A percentile compares a stretch with the other conserved stretches of the same genome.
phyloP scores from a whole-genome alignment of 2,797 vertebrate species.

The Tapera naevia region DNA sequence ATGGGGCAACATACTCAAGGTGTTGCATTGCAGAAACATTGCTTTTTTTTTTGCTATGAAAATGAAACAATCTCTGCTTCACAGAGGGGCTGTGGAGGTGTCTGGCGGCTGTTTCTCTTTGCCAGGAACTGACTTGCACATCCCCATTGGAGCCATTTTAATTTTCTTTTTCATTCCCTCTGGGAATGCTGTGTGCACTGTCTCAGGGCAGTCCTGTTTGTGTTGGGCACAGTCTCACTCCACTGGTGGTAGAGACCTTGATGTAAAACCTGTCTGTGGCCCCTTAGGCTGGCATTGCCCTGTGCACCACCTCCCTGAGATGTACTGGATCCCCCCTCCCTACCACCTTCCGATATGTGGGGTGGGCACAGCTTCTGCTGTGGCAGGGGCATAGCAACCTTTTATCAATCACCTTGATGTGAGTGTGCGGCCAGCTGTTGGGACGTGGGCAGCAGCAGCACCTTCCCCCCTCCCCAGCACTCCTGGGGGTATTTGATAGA shows the following conservation, averaged over 20 bases:
- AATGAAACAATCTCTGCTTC: background rate
- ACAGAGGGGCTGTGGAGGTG: background rate
- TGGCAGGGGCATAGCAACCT: background rate
- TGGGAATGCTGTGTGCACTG: background rate
- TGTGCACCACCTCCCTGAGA: background rate
- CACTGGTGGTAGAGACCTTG: background rate
- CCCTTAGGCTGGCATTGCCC: background rate
- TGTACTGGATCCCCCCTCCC: background rate
- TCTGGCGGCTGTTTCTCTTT: background rate
- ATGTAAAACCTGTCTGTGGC: background rate
- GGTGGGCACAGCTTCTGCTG: background rate
- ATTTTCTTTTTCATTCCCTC: background rate
- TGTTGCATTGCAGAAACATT: background rate
- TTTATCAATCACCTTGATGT: fast-evolving
- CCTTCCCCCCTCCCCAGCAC: background rate
- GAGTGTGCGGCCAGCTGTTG: background rate
- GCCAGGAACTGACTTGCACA: background rate
- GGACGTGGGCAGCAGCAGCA: background rate
- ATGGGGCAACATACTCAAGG: background rate
- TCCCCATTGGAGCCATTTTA: background rate
- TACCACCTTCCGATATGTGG: fast-evolving
- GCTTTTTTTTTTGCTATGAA: background rate
- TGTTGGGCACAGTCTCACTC: fast-evolving
- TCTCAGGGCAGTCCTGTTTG: background rate
- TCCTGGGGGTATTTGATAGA: background rate